Base-by-base conservation (phyloP, 2,113 vertebrate genomes). In the Malurus melanocephalus region DNA sequence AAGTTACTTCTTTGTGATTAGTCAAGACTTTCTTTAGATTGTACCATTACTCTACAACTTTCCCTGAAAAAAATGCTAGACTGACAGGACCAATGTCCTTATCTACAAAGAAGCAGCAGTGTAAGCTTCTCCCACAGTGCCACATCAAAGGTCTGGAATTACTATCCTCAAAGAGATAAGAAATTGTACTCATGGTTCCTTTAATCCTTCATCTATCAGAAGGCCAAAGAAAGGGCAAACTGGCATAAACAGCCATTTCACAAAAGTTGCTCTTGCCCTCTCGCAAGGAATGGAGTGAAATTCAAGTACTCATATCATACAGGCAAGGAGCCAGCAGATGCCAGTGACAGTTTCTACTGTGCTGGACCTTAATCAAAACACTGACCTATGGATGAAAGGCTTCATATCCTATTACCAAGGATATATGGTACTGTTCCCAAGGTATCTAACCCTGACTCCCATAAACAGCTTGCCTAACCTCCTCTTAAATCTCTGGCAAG, bases 391-490 rank as follows among this genome's bases (percentile, higher is more conserved):
- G 51, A 75, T 79, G 49, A 94, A 92, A 92, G 72, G 49, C 56
- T 93, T 92, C n/a, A 32, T 90, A 94, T 94, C 61, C 26, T 82
- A 71, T 94, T 93, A 94, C 80, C 69, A 77, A 38, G 38, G 38
- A 38, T 38, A 38, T 38, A 38, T 38, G 38, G 38, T 38, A 38
- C 38, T 38, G 66, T 89, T 88, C 87, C 80, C 87, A 88, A 80
- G 81, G 92, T 72, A 83, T 74, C 71, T 81, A 88, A 94, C 90
- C 68, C 80, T 23, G 45, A 66, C 73, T 87, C 61, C 72, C 65
- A 61, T 53, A 87, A 92, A 78, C 77, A 89, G 71, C 67, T 88
- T 59, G 57, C 55, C 64, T 64, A 94, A 87, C 81, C 46, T 88
- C 86, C 69, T 87, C 52, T 26, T 85, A 85, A 61, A 85, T 45